Percentiles rank a stretch among this genome's conserved stretches.
Evolutionary conservation across 1,140 invertebrate species (phyloP).

Genomic region (Cydia pomonella): DNA sequence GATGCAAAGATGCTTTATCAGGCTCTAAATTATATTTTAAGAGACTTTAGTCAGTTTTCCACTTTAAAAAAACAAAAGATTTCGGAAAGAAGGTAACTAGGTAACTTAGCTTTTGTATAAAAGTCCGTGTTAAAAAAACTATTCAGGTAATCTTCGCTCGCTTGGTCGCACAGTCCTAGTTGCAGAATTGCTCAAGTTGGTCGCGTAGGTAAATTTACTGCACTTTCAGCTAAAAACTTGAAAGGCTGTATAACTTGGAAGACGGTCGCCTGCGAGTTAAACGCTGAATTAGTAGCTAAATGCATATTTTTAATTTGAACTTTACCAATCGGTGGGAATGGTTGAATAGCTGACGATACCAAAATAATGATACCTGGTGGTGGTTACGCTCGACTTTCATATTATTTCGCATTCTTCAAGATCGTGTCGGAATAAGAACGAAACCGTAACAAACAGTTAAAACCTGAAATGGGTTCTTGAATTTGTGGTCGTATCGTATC

Average conservation of each 20-base stretch:
- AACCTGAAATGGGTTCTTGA: too few species aligned
- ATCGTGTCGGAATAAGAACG: too few species aligned
- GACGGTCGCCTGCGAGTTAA: conserved; percentile 15
- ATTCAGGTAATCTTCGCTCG: not conserved
- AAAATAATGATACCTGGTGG: not conserved
- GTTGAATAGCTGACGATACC: not conserved
- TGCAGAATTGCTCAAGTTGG: conserved; percentile 17
- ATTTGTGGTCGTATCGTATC: too few species aligned
- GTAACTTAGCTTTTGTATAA: not conserved
- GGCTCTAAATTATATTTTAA: not conserved
- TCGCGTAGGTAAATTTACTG: conserved; percentile 30
- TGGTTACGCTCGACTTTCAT: too few species aligned
- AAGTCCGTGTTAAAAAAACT: conserved; percentile 15
- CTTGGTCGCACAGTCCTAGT: not conserved
- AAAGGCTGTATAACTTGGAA: conserved; percentile 24
- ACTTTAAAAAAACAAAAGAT: not conserved
- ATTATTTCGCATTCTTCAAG: too few species aligned
- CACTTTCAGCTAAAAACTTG: conserved; percentile 24
- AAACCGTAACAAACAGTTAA: too few species aligned
- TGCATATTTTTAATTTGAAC: not conserved
- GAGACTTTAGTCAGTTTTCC: not conserved
- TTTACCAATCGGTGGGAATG: not conserved
- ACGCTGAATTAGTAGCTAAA: conserved; percentile 20
- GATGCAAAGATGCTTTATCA: not conserved
- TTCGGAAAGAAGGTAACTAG: not conserved